Evolutionary conservation across 2,888 invertebrate species (phyloP).

Genomic region (Steinernema hermaphroditum): DNA sequence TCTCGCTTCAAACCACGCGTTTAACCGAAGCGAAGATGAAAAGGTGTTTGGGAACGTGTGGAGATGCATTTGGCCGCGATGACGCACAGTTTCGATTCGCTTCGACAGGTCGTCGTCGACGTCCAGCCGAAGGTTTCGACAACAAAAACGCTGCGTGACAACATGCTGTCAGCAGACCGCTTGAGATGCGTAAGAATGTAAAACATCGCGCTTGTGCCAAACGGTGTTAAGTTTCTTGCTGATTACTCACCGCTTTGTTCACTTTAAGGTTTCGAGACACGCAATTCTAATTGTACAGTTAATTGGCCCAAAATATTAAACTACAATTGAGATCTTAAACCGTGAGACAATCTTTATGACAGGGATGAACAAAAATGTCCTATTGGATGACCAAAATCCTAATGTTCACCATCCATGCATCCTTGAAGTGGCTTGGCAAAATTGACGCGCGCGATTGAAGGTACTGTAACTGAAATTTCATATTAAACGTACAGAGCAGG

Average conservation of each 20-base stretch:
- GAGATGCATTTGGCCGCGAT: conserved; percentile 28
- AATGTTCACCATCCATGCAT: too few species aligned
- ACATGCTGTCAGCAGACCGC: background rate
- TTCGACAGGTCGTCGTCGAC: conserved; percentile 22
- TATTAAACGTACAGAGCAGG: too few species aligned
- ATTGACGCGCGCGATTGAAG: too few species aligned
- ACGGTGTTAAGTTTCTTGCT: background rate
- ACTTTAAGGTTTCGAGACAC: background rate
- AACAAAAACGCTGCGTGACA: conserved; percentile 30
- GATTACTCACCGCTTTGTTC: background rate
- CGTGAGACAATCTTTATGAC: too few species aligned
- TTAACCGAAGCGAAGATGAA: conserved; percentile 17
- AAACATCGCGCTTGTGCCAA: conserved; percentile 2
- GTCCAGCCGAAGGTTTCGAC: conserved; percentile 16
- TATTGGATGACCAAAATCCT: too few species aligned
- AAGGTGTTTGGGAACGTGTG: conserved; percentile 16
- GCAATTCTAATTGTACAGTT: too few species aligned
- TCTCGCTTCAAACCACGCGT: conserved; percentile 4
- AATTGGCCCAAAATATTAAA: too few species aligned
- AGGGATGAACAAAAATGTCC: too few species aligned
- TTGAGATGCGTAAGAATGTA: conserved; percentile 29
- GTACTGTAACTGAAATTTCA: too few species aligned
- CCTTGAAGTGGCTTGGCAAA: too few species aligned
- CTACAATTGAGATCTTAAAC: too few species aligned
- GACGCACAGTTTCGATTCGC: conserved; percentile 31